phyloP scores from a whole-genome alignment of 2,797 vertebrate species.

The Acridotheres tristis region DNA sequence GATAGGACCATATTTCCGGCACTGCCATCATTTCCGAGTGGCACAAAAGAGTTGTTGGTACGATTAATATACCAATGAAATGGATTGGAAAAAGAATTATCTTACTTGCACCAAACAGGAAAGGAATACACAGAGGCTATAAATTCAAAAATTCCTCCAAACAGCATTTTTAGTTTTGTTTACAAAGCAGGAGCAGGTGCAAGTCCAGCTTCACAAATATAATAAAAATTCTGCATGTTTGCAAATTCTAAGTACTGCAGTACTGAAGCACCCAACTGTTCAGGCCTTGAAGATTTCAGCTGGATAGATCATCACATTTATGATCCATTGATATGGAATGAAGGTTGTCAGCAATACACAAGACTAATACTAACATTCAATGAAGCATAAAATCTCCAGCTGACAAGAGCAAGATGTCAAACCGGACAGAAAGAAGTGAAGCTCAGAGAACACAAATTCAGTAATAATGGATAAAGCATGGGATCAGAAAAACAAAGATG shows the following conservation, averaged over 20 bases:
- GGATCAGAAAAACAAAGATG: not conserved
- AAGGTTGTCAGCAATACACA: not conserved
- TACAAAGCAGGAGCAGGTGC: not conserved
- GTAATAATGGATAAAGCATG: not conserved
- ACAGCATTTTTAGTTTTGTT: not conserved
- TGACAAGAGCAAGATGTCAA: not conserved
- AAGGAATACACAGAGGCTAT: not conserved
- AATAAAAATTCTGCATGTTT: not conserved
- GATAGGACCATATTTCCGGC: not conserved
- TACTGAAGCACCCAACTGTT: not conserved
- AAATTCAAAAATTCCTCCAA: not conserved
- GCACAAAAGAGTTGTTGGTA: not conserved
- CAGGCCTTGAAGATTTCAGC: not conserved
- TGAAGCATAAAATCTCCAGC: not conserved
- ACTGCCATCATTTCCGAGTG: not conserved
- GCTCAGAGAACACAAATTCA: not conserved
- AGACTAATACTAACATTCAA: not conserved
- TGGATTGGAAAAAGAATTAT: not conserved
- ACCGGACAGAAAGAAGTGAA: not conserved
- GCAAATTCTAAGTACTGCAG: not conserved
- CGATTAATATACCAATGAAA: not conserved
- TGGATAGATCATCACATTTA: not conserved
- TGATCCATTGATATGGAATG: not conserved
- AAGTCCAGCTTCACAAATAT: not conserved
- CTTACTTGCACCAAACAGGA: not conserved